Conservation (phyloP, 2,797 vertebrate genomes). For the Tokudaia muenninki region DNA sequence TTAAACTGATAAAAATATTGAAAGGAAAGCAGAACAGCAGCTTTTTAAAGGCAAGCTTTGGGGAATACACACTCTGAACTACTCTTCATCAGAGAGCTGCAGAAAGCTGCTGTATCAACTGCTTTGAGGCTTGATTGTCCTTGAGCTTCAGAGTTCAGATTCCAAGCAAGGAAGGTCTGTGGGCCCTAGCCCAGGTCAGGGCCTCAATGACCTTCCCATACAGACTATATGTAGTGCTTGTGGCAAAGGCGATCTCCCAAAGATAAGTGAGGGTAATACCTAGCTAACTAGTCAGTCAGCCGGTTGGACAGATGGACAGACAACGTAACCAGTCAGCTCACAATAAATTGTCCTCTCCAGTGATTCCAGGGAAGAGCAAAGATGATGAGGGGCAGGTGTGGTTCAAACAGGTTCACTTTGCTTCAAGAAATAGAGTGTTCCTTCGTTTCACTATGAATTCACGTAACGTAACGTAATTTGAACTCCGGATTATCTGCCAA, state of each 20-base stretch:
- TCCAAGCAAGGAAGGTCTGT: neutral
- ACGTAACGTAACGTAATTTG: neutral
- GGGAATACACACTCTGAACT: neutral
- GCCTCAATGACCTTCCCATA: neutral
- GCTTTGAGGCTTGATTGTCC: neutral
- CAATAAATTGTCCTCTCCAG: neutral
- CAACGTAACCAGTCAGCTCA: neutral
- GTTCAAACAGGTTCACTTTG: neutral
- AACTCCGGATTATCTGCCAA: neutral
- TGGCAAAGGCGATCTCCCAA: neutral
- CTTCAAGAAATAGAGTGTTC: neutral
- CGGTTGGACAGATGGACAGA: neutral
- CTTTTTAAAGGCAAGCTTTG: neutral
- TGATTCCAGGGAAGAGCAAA: neutral
- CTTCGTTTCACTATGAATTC: neutral
- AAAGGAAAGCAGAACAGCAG: neutral
- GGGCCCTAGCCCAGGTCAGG: neutral
- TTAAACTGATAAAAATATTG: conserved; percentile 12
- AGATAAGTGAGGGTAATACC: neutral
- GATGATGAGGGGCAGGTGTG: neutral
- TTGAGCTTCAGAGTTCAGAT: neutral
- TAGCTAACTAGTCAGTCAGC: neutral
- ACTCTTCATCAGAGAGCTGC: neutral
- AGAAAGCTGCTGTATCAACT: neutral
- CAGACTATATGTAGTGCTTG: neutral